phyloP scores from a whole-genome alignment of 2,113 vertebrate species.

The Pelmatolapia mariae region DNA sequence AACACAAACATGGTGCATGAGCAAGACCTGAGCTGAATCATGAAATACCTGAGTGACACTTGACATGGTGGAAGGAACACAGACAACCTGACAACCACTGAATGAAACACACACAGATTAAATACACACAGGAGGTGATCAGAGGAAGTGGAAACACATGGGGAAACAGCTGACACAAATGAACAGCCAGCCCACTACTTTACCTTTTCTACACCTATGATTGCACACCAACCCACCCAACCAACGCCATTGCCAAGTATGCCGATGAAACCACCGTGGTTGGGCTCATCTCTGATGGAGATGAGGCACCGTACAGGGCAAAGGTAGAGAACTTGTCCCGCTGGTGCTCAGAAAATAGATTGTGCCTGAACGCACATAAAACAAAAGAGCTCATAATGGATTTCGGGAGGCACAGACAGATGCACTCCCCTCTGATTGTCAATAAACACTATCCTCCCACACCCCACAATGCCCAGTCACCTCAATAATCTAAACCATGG shows the following conservation, averaged over 20 bases:
- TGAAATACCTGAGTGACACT: not conserved
- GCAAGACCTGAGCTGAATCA: not conserved
- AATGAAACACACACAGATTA: not conserved
- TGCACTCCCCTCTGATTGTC: not conserved
- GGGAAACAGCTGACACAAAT: not conserved
- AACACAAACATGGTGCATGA: not conserved
- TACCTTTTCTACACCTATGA: not conserved
- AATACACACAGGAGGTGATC: not conserved
- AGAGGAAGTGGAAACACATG: not conserved
- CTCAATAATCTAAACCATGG: not conserved
- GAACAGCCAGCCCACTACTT: not conserved
- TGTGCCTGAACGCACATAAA: fast-evolving
- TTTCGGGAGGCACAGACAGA: fast-evolving
- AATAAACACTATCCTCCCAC: not conserved
- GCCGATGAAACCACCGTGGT: not conserved
- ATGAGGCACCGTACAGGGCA: not conserved
- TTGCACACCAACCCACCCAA: not conserved
- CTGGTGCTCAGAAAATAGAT: not conserved
- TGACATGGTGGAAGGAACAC: not conserved
- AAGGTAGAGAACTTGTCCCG: not conserved
- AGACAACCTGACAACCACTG: not conserved
- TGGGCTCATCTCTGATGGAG: not conserved
- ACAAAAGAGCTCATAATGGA: not conserved
- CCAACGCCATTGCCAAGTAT: not conserved
- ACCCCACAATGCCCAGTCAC: fast-evolving